Evolutionary conservation across 2,797 vertebrate species (phyloP).

Genomic region (Pseudochirops corinnae): DNA sequence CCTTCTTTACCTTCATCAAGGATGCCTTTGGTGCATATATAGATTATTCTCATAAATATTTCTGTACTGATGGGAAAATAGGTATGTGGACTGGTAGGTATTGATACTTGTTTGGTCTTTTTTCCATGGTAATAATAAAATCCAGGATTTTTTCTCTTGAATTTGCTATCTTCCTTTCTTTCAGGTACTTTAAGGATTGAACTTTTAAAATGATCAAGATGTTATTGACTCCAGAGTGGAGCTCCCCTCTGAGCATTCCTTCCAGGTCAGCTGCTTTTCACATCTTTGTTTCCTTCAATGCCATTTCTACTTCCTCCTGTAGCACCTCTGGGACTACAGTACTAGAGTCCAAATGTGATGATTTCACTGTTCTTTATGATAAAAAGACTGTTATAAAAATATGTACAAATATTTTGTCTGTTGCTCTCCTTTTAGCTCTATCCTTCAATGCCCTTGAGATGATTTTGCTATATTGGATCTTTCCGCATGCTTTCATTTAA

Average conservation of each 20-base stretch:
- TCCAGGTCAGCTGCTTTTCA: not conserved
- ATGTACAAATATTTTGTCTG: not conserved
- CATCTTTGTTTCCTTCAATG: not conserved
- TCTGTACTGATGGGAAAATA: not conserved
- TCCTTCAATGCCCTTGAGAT: not conserved
- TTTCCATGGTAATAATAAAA: not conserved
- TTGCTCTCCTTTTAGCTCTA: not conserved
- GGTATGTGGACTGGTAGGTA: not conserved
- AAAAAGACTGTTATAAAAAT: not conserved
- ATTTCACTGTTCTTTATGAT: not conserved
- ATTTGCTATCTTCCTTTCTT: not conserved
- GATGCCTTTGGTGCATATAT: not conserved
- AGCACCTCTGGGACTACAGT: not conserved
- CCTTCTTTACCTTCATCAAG: not conserved
- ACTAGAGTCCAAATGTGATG: not conserved
- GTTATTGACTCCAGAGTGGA: not conserved
- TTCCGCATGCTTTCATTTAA: not conserved
- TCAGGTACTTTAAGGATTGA: not conserved
- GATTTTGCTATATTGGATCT: not conserved
- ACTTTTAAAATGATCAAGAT: not conserved
- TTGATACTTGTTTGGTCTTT: not conserved
- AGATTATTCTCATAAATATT: not conserved
- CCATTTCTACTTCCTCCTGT: not conserved
- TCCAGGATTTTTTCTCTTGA: not conserved
- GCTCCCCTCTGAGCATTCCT: not conserved